These are phyloP conservation scores for Eulemur rufifrons DNA, from an alignment of 2,113 vertebrate species.

Conservation along the genomic window DNA sequence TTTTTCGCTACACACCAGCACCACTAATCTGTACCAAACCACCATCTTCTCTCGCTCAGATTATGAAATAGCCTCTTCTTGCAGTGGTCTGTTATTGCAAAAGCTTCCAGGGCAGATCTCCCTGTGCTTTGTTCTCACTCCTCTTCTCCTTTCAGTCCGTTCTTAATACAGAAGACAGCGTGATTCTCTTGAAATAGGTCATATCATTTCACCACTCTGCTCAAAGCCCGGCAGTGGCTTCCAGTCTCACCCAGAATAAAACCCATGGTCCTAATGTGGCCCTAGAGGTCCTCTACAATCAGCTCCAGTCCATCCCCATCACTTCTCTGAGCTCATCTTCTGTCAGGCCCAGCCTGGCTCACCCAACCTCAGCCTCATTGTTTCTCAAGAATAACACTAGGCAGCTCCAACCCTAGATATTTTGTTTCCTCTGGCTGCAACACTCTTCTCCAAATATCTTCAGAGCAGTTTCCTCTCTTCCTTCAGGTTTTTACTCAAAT, in stretches of 20 bases:
- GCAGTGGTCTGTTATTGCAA: background rate
- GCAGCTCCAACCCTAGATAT: background rate
- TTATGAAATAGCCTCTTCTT: background rate
- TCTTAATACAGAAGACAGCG: background rate
- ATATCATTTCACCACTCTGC: background rate
- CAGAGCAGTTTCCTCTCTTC: background rate
- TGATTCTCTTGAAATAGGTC: background rate
- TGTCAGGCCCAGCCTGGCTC: background rate
- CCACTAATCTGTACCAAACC: background rate
- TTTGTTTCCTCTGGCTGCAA: background rate
- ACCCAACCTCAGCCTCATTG: background rate
- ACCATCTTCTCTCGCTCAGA: background rate
- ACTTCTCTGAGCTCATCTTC: background rate
- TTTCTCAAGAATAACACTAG: background rate
- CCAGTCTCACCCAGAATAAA: background rate
- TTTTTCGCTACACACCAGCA: background rate
- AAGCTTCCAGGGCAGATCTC: background rate
- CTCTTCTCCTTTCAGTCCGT: background rate
- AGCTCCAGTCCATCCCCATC: background rate
- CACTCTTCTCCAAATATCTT: background rate
- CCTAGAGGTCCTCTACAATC: background rate
- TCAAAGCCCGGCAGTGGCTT: background rate
- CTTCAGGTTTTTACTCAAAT: background rate
- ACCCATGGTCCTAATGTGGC: accelerated
- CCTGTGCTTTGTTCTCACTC: background rate